Evolutionary conservation across 2,888 invertebrate species (phyloP), one percentile per base, ranked within the genome.

Genomic region (Cactoblastis cactorum): DNA sequence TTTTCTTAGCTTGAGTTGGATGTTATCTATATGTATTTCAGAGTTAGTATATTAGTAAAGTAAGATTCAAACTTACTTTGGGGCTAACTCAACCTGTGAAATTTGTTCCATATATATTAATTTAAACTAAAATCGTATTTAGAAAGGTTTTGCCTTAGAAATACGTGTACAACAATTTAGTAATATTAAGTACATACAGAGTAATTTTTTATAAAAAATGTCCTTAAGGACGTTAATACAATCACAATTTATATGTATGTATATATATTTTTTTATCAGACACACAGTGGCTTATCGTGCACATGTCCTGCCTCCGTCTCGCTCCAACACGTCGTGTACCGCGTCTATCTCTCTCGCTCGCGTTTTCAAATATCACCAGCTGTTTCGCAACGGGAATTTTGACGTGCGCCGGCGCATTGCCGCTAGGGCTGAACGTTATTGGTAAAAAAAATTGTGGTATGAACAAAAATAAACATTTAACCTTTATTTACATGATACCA

Each of bases 381-480:
- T 84, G 84, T 83, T 83, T 72, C 68, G 77, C 72, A 84, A 84
- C 82, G 82, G 84, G 79, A 83, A 71, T 61, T 62, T 28, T 28
- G 61, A 71, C 69, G 63, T 76, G 76, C 75, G 80, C 74, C 58
- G 51, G 69, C 69, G 67, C 69, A 62, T 34, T 45, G 34, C 41
- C 38, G 12, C 8, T 53, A 74, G 73, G 74, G 70, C 51, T 73
- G 70, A 24, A 66, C 52, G 3, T 14, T 48, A 22, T 4, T 1
- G 14, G n/a, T n/a, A n/a, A n/a, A 14, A n/a, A n/a, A n/a, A 33
- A 33, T 35, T 5, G 5, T 28, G 28, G 28, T 6, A 22, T 22
- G 22, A 6, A 22, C 22, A 22, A 22, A 6, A 4, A 6, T 22
- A 8, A 8, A 6, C 5, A 28, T 28, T 8, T 6, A 28, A 22